Conservation (phyloP, 2,888 invertebrate species). For the Tribolium freemani region DNA sequence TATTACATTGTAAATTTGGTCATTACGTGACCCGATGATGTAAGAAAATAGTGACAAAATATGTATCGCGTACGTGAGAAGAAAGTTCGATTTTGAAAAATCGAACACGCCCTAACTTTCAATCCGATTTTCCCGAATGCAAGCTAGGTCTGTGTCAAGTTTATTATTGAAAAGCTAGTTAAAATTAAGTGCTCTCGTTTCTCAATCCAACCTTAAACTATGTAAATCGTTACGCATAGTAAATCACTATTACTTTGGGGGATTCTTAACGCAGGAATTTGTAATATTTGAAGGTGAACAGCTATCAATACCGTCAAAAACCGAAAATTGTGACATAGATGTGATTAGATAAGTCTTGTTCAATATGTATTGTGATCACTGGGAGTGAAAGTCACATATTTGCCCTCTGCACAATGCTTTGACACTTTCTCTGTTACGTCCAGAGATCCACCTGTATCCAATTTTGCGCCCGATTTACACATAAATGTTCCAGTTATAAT, state of each 20-base stretch:
- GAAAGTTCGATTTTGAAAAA: constrained; percentile 6
- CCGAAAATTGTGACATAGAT: not conserved
- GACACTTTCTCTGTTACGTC: constrained; percentile 42
- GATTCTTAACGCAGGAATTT: not conserved
- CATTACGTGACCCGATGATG: not conserved
- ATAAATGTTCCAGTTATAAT: not conserved
- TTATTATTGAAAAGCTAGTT: not conserved
- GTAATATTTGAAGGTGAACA: constrained; percentile 13
- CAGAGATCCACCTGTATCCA: not conserved
- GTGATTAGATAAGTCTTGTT: constrained; percentile 20
- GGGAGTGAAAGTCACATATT: constrained; percentile 50
- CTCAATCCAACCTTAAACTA: not conserved
- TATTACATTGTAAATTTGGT: not conserved
- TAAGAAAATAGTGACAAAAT: not conserved
- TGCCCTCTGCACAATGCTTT: constrained; percentile 39
- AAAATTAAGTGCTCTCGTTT: not conserved
- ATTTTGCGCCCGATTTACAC: not conserved
- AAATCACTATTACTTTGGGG: not conserved
- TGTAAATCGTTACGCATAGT: not conserved
- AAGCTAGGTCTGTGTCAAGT: not conserved
- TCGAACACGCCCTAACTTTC: constrained; percentile 9
- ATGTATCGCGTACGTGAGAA: not conserved
- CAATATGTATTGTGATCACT: constrained; percentile 29
- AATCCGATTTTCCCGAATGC: not conserved
- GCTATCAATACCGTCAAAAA: not conserved